Base-by-base conservation (phyloP, 2,113 vertebrate genomes). In the Oophaga pumilio region DNA sequence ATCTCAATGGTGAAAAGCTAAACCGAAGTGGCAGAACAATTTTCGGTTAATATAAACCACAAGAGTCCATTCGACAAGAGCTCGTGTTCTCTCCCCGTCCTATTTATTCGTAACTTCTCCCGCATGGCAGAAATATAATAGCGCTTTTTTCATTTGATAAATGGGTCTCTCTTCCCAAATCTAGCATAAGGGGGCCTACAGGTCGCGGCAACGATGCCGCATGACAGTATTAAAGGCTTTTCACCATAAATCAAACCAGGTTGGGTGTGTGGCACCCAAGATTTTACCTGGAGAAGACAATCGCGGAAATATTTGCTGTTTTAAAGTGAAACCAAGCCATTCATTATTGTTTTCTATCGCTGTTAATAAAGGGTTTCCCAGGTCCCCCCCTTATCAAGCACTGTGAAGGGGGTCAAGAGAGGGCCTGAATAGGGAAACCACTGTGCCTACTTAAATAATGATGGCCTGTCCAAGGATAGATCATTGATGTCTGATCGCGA, bases 11-110 rank as follows among this genome's bases (percentile, higher is more conserved):
- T 43, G 66, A 64, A 52, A 43, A 20, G 33, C 79, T 87, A 87
- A 88, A 88, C 68, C 79, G 57, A 88, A 88, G n/a, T 88, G 86
- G 86, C 86, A 83, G 80, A 81, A 76, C 69, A 76, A 88, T 88
- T 73, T 83, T 71, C 68, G 73, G 80, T 71, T 88, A 88, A 88
- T 83, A 88, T 22, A 88, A 88, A 82, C 86, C 80, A 88, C 86
- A 83, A 76, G 69, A 83, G 80, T 76, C 86, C 86, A 76, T 88
- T 88, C 82, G 79, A 88, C 80, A 83, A 83, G 71, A 87, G 26
- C 86, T 87, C 79, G 76, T 87, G 86, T 87, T 76, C 78, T 82
- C 22, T 87, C 33, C 78, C 62, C 22, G 24, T 76, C 76, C 82
- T 80, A 86, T 87, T 87, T 87, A 87, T 87, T 82, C 62, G 66